Evolutionary conservation across 2,113 vertebrate genomes (phyloP).

Genomic region (Corythoichthys intestinalis): DNA sequence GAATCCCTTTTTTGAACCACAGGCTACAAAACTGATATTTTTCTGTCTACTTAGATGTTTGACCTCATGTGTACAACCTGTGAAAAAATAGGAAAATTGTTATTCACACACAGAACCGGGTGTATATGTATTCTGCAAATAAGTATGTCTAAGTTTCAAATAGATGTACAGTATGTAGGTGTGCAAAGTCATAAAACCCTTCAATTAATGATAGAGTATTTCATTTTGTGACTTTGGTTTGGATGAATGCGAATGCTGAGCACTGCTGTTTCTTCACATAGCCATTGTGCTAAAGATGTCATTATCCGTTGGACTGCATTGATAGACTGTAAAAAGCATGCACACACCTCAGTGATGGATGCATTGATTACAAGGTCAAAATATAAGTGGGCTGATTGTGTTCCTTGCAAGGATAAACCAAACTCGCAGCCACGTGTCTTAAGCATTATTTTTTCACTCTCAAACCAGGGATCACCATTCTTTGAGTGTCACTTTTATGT

Average conservation of each 20-base stretch:
- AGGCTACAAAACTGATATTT: neutral
- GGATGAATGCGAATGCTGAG: neutral
- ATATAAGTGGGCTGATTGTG: conserved; percentile 51
- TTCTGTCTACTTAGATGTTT: neutral
- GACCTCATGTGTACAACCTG: neutral
- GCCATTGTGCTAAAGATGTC: conserved; percentile 10
- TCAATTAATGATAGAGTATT: conserved; percentile 1
- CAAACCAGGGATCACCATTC: neutral
- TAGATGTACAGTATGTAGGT: neutral
- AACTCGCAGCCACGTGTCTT: neutral
- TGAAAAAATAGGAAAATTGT: neutral
- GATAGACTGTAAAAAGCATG: conserved; percentile 27
- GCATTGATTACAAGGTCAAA: conserved; percentile 45
- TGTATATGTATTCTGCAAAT: neutral
- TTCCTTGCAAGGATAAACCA: conserved; percentile 19
- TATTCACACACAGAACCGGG: neutral
- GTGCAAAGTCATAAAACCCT: conserved; percentile 1
- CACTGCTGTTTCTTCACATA: conserved; percentile 1
- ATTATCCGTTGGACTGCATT: conserved; percentile 37
- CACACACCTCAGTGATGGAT: conserved; percentile 31
- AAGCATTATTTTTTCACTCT: conserved; percentile 7
- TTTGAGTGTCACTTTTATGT: neutral
- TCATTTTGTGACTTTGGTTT: conserved; percentile 19
- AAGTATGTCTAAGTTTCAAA: neutral
- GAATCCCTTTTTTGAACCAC: neutral